These are phyloP conservation scores for Urosaurus nigricauda DNA, from an alignment of 2,797 vertebrate genomes.

Conservation along the genomic window DNA sequence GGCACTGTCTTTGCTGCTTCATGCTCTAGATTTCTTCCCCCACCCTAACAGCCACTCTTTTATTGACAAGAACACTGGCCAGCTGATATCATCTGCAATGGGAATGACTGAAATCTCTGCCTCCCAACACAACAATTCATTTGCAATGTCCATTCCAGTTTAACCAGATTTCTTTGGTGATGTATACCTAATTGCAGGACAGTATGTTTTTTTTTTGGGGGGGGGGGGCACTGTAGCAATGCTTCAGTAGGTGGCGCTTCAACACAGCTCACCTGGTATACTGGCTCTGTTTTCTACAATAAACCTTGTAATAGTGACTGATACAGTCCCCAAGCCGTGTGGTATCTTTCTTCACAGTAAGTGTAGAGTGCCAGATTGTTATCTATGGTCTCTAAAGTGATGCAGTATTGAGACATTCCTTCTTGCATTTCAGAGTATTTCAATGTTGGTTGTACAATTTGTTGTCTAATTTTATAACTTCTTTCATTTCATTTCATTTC, in stretches of 20 bases:
- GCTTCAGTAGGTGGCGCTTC: slow-evolving; percentile 95
- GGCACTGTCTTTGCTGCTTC: neutral
- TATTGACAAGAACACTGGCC: neutral
- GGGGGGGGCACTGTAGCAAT: neutral
- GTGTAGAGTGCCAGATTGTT: neutral
- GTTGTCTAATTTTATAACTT: neutral
- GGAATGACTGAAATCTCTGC: slow-evolving; percentile 55
- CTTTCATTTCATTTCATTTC: neutral
- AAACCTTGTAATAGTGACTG: slow-evolving; percentile 35
- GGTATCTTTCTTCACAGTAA: slow-evolving; percentile 52
- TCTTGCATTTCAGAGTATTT: slow-evolving; percentile 1
- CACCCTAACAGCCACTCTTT: neutral
- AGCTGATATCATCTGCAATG: slow-evolving; percentile 36
- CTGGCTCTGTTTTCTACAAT: neutral
- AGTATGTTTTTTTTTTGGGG: neutral
- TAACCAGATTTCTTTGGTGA: slow-evolving; percentile 66
- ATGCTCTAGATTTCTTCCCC: neutral
- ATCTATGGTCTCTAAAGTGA: neutral
- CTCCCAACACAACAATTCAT: slow-evolving; percentile 74
- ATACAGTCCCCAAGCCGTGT: slow-evolving; percentile 29
- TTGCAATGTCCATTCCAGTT: slow-evolving; percentile 57
- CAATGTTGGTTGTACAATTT: neutral
- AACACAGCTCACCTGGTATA: slow-evolving; percentile 84
- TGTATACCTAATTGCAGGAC: slow-evolving; percentile 47
- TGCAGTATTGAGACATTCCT: neutral